Conservation (phyloP, 2,888 invertebrate species). For the Apodemia hepburni region DNA sequence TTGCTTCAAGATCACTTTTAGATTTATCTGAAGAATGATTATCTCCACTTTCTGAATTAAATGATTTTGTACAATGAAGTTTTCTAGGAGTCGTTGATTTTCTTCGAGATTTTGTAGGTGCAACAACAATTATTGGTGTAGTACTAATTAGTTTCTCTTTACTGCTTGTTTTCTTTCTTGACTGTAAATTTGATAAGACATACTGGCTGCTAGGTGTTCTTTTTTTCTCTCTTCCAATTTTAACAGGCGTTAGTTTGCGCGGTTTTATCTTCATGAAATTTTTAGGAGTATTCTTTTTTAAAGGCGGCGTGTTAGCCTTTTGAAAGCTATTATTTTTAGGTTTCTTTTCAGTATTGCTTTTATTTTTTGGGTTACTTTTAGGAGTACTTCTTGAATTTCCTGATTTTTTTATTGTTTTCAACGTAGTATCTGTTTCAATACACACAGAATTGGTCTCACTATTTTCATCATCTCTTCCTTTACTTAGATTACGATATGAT, state of each 20-base stretch:
- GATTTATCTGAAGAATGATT: conserved; percentile 47
- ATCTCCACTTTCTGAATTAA: conserved; percentile 51
- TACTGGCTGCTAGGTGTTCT: conserved; percentile 16
- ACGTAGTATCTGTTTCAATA: conserved; percentile 38
- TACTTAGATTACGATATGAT: conserved; percentile 53
- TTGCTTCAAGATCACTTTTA: conserved; percentile 31
- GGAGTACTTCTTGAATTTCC: conserved; percentile 10
- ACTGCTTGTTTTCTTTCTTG: conserved; percentile 40
- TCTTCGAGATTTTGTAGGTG: conserved; percentile 63
- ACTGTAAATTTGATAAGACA: conserved; percentile 19
- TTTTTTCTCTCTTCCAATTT: conserved; percentile 21
- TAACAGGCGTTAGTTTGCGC: conserved; percentile 53
- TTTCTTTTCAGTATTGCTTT: conserved; percentile 22
- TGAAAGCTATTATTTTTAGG: conserved; percentile 20
- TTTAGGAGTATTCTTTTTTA: conserved; percentile 49
- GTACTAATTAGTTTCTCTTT: conserved; percentile 43
- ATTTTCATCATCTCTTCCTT: conserved; percentile 41
- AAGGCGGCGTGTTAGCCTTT: conserved; percentile 43
- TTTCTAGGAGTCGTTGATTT: conserved; percentile 75
- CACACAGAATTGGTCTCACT: conserved; percentile 39
- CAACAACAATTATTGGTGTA: conserved; percentile 35
- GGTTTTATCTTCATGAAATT: conserved; percentile 65
- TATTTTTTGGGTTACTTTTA: conserved; percentile 35
- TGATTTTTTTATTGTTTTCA: conserved; percentile 37
- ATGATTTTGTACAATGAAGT: conserved; percentile 57